Percentiles rank a stretch among this genome's conserved stretches.
These are phyloP conservation scores for Polyommatus iphigenia DNA, from an alignment of 2,888 invertebrate genomes.

Conservation along the genomic window DNA sequence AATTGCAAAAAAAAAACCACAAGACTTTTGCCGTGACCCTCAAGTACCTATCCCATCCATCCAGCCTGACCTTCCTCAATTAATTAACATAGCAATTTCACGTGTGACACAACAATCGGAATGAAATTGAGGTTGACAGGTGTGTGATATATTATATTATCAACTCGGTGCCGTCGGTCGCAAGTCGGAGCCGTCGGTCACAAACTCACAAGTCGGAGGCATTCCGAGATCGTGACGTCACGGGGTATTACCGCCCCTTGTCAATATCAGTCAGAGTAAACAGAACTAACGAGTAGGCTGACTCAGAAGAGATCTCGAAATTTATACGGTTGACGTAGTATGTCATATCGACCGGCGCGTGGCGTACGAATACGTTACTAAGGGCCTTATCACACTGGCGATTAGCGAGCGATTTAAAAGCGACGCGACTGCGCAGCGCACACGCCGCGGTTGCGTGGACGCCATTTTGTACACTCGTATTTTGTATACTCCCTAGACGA, in stretches of 20 bases:
- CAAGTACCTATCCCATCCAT: neutral
- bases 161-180: constrained; percentile 32
- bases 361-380: too few relatives aligned
- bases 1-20: neutral
- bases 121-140: neutral
- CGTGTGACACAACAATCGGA: neutral
- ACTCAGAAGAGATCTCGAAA: too few relatives aligned
- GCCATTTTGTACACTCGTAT: too few relatives aligned
- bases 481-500: too few relatives aligned
- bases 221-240: constrained; percentile 34
- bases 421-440: too few relatives aligned
- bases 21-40: neutral
- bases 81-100: neutral
- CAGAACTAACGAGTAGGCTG: too few relatives aligned
- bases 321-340: too few relatives aligned
- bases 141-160: constrained; percentile 26
- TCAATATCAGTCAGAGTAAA: constrained; percentile 8
- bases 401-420: too few relatives aligned
- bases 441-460: too few relatives aligned
- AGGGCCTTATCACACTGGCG: too few relatives aligned
- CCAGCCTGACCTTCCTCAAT: neutral
- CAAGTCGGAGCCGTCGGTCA: constrained; percentile 32
- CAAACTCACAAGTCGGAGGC: constrained; percentile 35
- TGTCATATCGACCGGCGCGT: too few relatives aligned
- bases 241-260: neutral